Evolutionary conservation across 2,888 invertebrate genomes (phyloP).

Genomic region (Priocnemis perturbator): DNA sequence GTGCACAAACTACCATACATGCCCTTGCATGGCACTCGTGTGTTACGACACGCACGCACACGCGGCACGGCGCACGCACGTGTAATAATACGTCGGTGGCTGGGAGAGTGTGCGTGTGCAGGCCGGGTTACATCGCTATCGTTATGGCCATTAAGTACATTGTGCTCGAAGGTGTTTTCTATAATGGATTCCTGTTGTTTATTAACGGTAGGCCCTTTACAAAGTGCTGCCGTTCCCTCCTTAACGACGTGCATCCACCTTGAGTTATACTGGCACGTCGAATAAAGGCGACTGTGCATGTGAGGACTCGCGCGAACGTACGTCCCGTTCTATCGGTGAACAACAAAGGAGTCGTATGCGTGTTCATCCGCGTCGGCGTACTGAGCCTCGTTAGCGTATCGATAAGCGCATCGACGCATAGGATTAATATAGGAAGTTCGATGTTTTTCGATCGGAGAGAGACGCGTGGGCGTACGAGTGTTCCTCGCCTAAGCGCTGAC

Average conservation of each 20-base stretch:
- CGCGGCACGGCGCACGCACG: background rate
- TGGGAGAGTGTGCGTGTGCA: conserved; percentile 16
- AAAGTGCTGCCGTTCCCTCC: conserved; percentile 30
- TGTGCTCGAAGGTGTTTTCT: conserved; percentile 51
- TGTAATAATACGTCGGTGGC: background rate
- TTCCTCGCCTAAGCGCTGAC: no score
- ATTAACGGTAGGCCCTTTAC: conserved; percentile 44
- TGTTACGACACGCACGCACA: conserved; percentile 47
- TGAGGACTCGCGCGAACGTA: no score
- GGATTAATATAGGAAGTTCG: no score
- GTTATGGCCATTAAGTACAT: conserved; percentile 55
- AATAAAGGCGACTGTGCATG: no score
- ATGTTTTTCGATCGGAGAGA: no score
- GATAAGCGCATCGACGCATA: no score
- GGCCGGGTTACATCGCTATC: conserved; percentile 41
- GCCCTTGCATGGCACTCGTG: conserved; percentile 55
- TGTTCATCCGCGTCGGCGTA: no score
- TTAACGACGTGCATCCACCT: conserved; percentile 35
- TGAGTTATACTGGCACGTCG: conserved; percentile 20
- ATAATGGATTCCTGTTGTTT: conserved; percentile 58
- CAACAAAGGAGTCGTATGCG: no score
- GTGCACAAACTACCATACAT: conserved; percentile 56
- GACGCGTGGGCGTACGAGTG: no score
- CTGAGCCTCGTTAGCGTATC: no score
- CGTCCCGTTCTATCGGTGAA: no score